A percentile compares a stretch with the other conserved stretches of the same genome.
Evolutionary conservation across 2,113 vertebrate genomes (phyloP).

Genomic region (Odontophorus gujanensis): DNA sequence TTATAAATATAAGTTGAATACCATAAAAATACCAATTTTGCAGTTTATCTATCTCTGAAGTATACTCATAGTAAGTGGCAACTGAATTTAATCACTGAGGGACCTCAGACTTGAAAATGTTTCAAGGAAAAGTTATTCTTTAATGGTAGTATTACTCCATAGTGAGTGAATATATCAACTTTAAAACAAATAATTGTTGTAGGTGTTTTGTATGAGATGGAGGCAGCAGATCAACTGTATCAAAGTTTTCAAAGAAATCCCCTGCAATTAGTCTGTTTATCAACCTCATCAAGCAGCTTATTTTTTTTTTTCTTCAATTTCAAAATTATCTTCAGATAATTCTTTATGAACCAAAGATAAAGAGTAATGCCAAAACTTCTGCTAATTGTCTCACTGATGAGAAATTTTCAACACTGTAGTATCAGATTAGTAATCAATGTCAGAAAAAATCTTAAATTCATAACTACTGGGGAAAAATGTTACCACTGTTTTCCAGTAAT

Average conservation of each 20-base stretch:
- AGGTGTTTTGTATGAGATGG: not conserved
- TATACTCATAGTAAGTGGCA: not conserved
- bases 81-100: not conserved
- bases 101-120: not conserved
- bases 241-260: not conserved
- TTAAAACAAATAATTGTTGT: not conserved
- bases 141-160: too few species aligned
- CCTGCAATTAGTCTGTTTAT: not conserved
- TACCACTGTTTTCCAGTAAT: not conserved
- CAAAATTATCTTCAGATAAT: constrained; percentile 4
- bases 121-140: not conserved
- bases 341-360: not conserved
- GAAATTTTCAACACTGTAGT: not conserved
- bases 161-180: not conserved
- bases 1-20: not conserved
- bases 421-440: not conserved
- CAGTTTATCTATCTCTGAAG: not conserved
- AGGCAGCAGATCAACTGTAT: not conserved
- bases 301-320: not conserved
- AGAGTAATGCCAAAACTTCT: not conserved
- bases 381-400: not conserved
- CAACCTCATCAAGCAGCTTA: not conserved
- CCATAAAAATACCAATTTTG: not conserved
- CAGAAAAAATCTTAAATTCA: not conserved
- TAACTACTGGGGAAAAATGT: not conserved